Percentiles rank a stretch among this genome's conserved stretches.
Evolutionary conservation across 2,113 vertebrate genomes (phyloP).

Genomic region (Engystomops pustulosus): DNA sequence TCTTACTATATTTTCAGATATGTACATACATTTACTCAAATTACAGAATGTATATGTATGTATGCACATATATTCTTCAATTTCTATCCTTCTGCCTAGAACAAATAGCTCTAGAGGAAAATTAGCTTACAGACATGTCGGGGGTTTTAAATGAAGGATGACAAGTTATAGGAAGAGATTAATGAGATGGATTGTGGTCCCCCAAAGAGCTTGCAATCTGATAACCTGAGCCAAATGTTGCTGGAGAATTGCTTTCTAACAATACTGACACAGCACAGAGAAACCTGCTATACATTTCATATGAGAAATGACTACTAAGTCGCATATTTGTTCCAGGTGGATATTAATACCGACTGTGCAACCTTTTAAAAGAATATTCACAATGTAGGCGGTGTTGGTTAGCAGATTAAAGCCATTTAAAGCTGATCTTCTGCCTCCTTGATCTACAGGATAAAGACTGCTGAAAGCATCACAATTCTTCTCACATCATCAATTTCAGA

Average conservation of each 20-base stretch:
- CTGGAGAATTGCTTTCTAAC: not conserved
- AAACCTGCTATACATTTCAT: not conserved
- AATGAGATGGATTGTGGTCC: not conserved
- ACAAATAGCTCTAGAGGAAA: not conserved
- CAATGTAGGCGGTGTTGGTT: not conserved
- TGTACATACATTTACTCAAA: slow-evolving; percentile 26
- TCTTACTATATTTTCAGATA: slow-evolving; percentile 10
- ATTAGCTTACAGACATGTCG: not conserved
- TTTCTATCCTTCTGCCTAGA: not conserved
- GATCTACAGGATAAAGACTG: not conserved
- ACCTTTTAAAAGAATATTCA: slow-evolving; percentile 23
- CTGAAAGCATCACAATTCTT: not conserved
- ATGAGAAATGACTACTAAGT: not conserved
- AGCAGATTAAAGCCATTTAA: not conserved
- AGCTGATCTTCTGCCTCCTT: not conserved
- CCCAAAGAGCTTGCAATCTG: not conserved
- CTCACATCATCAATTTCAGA: not conserved
- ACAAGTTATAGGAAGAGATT: not conserved
- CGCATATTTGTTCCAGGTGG: not conserved
- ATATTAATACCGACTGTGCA: slow-evolving; percentile 26
- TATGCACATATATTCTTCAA: slow-evolving; percentile 26
- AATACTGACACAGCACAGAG: not conserved
- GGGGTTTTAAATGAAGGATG: not conserved
- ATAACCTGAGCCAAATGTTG: not conserved
- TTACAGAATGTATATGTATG: not conserved